Conservation (phyloP, 2,797 vertebrate genomes). For the Phrynocephalus guinanensis region DNA sequence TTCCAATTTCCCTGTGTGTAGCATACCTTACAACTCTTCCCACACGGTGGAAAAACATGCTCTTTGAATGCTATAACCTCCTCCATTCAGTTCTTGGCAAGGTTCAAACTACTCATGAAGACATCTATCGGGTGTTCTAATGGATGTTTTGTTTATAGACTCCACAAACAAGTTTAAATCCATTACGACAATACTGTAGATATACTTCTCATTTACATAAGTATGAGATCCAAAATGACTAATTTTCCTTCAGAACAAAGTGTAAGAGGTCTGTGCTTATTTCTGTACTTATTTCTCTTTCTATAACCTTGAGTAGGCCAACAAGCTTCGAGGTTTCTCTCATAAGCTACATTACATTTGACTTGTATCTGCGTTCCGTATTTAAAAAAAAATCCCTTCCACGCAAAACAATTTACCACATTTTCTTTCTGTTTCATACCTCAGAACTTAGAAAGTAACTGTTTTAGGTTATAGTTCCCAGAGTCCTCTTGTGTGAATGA, state of each 20-base stretch:
- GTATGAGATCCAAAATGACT: background rate
- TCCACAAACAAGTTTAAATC: constrained; percentile 14
- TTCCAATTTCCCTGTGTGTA: background rate
- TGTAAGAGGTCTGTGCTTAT: background rate
- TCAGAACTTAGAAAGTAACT: background rate
- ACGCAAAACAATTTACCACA: background rate
- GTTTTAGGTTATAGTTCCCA: no score
- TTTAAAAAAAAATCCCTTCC: constrained; percentile 1
- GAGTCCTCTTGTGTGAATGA: no score
- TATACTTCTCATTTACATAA: constrained; percentile 10
- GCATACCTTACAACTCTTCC: background rate
- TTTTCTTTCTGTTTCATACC: background rate
- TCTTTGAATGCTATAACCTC: background rate
- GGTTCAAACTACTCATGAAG: background rate
- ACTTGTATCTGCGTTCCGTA: background rate
- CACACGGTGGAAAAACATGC: background rate
- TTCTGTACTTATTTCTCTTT: background rate
- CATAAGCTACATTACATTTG: background rate
- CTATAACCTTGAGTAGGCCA: background rate
- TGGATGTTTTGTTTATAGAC: background rate
- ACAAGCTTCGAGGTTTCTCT: background rate
- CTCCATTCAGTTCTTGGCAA: background rate
- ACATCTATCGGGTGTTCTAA: background rate
- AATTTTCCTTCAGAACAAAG: background rate
- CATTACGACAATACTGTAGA: background rate